These are phyloP conservation scores for Drosophila ustulata DNA, from an alignment of 2,888 invertebrate species.

Conservation along the genomic window DNA sequence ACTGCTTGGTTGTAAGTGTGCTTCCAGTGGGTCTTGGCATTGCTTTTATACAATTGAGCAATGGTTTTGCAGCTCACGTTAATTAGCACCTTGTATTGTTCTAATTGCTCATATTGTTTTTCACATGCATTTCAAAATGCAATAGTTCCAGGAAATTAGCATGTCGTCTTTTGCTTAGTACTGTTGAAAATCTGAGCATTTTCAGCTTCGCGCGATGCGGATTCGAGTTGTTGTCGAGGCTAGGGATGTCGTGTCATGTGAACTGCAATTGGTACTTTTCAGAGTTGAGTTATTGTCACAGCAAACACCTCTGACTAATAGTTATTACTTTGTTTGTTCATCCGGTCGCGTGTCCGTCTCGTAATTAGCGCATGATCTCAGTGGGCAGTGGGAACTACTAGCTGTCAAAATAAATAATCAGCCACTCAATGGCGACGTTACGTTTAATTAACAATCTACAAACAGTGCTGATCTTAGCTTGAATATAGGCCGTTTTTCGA, in stretches of 20 bases:
- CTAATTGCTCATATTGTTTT: slow-evolving; percentile 67
- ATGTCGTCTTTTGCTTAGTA: slow-evolving; percentile 21
- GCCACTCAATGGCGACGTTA: slow-evolving; percentile 4
- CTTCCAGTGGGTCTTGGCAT: slow-evolving; percentile 1
- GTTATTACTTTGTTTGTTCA: slow-evolving; percentile 16
- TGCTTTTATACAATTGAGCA: slow-evolving; percentile 64
- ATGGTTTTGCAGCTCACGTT: slow-evolving; percentile 33
- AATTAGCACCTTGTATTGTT: slow-evolving; percentile 58
- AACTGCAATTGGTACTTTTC: slow-evolving; percentile 33
- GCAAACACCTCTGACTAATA: slow-evolving; percentile 53
- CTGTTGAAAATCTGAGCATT: slow-evolving; percentile 42
- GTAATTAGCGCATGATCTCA: slow-evolving; percentile 65
- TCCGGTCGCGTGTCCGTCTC: slow-evolving; percentile 64
- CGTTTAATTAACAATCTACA: neutral
- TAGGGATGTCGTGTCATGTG: slow-evolving; percentile 61
- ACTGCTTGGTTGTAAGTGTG: slow-evolving; percentile 48
- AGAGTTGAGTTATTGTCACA: slow-evolving; percentile 32
- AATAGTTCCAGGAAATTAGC: slow-evolving; percentile 58
- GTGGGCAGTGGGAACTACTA: slow-evolving; percentile 1
- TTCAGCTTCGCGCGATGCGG: slow-evolving; percentile 29
- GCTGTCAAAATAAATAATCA: slow-evolving; percentile 30
- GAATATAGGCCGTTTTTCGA: neutral
- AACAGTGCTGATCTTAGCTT: neutral
- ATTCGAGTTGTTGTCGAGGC: slow-evolving; percentile 10
- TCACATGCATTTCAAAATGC: slow-evolving; percentile 45